Base-by-base conservation (phyloP, 2,888 invertebrate species). In the Drosophila nigricruria region DNA sequence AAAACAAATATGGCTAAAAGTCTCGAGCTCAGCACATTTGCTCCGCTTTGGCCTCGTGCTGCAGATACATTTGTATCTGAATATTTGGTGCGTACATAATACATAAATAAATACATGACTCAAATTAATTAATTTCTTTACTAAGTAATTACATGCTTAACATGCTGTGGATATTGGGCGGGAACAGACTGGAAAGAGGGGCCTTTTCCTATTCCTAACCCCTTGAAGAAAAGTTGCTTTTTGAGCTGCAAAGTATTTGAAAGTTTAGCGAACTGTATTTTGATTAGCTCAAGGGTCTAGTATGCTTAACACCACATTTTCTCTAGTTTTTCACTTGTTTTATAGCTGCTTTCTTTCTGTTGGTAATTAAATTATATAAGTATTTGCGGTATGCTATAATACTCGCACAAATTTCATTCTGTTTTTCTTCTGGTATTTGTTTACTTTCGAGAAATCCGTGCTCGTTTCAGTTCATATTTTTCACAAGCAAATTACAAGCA, bases 101-200 rank as follows among this genome's bases (percentile, higher is more conserved):
- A 62, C 38, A 70, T 56, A 73, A 45, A 74, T 73, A 71, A 75
- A 82, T 82, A 81, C 81, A 86, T 83, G 73, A 77, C 83, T 73
- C 71, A 86, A 81, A 88, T 83, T 88, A 85, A 88, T 88, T 88
- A 85, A 88, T 85, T 88, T 81, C 83, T 63, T 59, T 74, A 79
- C 75, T 61, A 68, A 75, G 80, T 80, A 87, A 89, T 87, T 77
- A 80, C 81, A 89, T 81, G 75, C 89, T 87, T 87, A 89, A 66
- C 81, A 74, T 74, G 45, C 50, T 63, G 58, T 36, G 59, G 53
- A 53, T 73, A 56, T 42, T 20, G 40, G 50, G 9, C 0, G 14
- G n/a, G 6, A 4, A 2, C 25, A 20, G 18, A 40, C 9, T n/a
- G n/a, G n/a, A n/a, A n/a, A n/a, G n/a, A n/a, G n/a, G n/a, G n/a